Conservation (phyloP, 2,888 invertebrate genomes). For the Diloba caeruleocephala region DNA sequence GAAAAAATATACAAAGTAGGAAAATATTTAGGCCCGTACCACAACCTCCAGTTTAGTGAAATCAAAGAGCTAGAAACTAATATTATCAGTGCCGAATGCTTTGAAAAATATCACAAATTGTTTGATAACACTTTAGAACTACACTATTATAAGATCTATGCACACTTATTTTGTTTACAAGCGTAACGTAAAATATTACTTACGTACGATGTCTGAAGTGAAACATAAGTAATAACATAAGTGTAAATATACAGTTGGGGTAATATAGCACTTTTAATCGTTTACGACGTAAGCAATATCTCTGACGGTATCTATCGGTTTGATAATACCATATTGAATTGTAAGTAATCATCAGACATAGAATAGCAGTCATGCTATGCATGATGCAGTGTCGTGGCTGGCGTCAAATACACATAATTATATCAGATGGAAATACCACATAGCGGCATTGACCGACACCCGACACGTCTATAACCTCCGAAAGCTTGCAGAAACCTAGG, state of each 20-base stretch:
- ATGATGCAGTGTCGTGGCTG: not conserved
- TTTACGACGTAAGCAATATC: not conserved
- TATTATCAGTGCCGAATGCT: not conserved
- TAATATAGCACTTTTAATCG: not conserved
- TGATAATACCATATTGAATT: not conserved
- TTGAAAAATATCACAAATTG: constrained; percentile 17
- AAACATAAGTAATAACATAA: too few species aligned
- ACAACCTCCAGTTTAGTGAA: not conserved
- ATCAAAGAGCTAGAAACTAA: not conserved
- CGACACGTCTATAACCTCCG: not conserved
- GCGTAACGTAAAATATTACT: constrained; percentile 2
- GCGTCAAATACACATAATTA: too few species aligned
- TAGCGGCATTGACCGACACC: too few species aligned
- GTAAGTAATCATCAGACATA: not conserved
- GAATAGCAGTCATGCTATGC: not conserved
- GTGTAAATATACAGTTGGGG: not conserved
- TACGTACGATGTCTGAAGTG: constrained; percentile 2
- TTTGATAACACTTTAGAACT: constrained; percentile 16
- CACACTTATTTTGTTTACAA: constrained; percentile 23
- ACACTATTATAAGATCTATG: constrained; percentile 2
- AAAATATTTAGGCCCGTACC: too few species aligned
- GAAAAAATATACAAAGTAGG: too few species aligned
- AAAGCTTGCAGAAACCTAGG: constrained; percentile 7
- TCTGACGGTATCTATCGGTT: not conserved
- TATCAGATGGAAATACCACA: too few species aligned